Conservation (phyloP, 2,113 vertebrate species). For the Aleadryas rufinucha region DNA sequence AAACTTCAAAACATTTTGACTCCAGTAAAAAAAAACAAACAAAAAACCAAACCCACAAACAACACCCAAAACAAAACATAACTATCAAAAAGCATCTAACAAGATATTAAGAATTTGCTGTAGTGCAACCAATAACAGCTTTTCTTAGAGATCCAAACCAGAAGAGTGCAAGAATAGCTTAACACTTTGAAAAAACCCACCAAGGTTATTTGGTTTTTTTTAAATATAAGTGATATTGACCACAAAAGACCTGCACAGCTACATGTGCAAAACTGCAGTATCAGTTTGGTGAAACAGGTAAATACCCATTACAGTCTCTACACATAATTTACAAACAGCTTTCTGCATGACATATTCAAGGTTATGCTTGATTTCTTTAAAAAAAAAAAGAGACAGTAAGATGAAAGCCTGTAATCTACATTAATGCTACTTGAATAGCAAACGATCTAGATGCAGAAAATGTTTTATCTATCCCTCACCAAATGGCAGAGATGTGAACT, state of each 20-base stretch:
- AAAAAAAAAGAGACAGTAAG: not conserved
- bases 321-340: not conserved
- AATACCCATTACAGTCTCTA: not conserved
- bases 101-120: not conserved
- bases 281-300: not conserved
- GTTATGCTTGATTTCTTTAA: not conserved
- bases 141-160: not conserved
- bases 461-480: not conserved
- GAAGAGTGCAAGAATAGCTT: not conserved
- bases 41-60: not conserved
- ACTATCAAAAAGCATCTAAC: not conserved
- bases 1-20: constrained; percentile 16
- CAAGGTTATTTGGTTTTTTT: not conserved
- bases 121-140: not conserved
- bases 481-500: not conserved
- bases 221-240: not conserved
- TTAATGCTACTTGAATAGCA: not conserved
- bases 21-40: not conserved
- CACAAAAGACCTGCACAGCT: not conserved
- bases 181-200: not conserved
- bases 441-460: not conserved
- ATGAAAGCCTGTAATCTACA: not conserved
- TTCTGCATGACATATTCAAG: not conserved
- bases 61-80: not conserved
- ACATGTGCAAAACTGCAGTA: not conserved